Evolutionary conservation across 2,888 invertebrate species (phyloP).

Genomic region (Nowickia ferox): DNA sequence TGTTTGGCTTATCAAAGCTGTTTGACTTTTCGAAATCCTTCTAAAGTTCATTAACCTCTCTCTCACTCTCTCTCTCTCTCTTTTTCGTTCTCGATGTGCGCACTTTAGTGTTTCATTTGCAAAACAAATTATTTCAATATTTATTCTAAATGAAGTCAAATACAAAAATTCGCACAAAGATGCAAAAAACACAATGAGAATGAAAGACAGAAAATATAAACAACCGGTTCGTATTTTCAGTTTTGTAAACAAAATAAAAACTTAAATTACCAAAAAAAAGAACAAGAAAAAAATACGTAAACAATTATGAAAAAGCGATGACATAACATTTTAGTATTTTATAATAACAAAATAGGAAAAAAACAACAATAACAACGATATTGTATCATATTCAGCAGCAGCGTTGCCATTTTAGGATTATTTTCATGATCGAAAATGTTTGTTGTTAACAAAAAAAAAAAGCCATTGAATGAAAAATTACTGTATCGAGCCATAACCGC

Average conservation of each 20-base stretch:
- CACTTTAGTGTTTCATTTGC: not conserved
- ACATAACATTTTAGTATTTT: constrained; percentile 40
- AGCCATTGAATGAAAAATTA: too few relatives aligned
- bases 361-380: constrained; percentile 23
- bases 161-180: constrained; percentile 28
- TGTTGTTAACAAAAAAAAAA: too few relatives aligned
- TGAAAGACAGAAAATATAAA: constrained; percentile 10
- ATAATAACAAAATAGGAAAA: not conserved
- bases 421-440: too few relatives aligned
- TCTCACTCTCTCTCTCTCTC: not conserved
- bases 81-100: not conserved
- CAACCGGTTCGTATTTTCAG: constrained; percentile 45
- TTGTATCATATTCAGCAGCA: not conserved
- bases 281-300: not conserved
- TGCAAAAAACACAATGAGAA: constrained; percentile 10
- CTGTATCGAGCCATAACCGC: too few relatives aligned
- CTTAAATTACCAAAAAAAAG: constrained; percentile 52
- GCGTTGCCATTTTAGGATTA: too few relatives aligned
- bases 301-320: constrained; percentile 44
- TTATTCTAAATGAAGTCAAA: constrained; percentile 33
- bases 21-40: constrained; percentile 18
- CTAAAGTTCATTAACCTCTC: constrained; percentile 30
- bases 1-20: not conserved
- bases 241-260: constrained; percentile 51
- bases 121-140: constrained; percentile 32